Conservation (phyloP, 2,888 invertebrate species). For the Notocelia uddmanniana region DNA sequence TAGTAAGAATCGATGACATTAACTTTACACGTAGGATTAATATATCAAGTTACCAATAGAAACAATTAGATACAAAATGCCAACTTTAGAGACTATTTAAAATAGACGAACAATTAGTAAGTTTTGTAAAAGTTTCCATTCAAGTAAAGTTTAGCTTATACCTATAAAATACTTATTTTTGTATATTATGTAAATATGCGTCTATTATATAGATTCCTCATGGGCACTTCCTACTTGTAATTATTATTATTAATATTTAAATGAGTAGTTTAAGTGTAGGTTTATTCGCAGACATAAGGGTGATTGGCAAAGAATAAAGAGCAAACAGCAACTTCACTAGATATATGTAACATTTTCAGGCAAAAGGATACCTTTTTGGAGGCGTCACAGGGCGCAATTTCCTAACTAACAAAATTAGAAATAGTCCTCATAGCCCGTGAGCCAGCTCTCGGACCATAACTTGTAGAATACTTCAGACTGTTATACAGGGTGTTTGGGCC, state of each 20-base stretch:
- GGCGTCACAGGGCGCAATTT: too few relatives aligned
- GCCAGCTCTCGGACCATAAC: too few relatives aligned
- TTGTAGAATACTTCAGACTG: too few relatives aligned
- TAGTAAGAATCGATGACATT: conserved; percentile 67
- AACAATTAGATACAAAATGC: conserved; percentile 27
- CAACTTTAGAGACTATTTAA: conserved; percentile 23
- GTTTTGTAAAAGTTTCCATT: neutral
- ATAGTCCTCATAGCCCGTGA: too few relatives aligned
- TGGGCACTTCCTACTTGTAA: neutral
- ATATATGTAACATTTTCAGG: too few relatives aligned
- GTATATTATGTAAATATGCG: conserved; percentile 27
- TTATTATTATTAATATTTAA: conserved; percentile 19
- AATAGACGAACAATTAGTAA: neutral
- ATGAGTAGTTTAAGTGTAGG: neutral
- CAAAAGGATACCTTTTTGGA: too few relatives aligned
- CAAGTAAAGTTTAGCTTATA: neutral
- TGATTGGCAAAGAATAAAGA: too few relatives aligned
- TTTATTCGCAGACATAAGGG: neutral
- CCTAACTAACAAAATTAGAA: too few relatives aligned
- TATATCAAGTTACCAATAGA: conserved; percentile 44
- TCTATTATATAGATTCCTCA: neutral
- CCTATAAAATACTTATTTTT: conserved; percentile 12
- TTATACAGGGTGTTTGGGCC: too few relatives aligned
- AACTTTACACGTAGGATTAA: conserved; percentile 38
- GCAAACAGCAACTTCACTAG: too few relatives aligned